Percentiles rank a stretch among this genome's conserved stretches.
Evolutionary conservation across 2,888 invertebrate species (phyloP).

Genomic region (Andrena flavipes): DNA sequence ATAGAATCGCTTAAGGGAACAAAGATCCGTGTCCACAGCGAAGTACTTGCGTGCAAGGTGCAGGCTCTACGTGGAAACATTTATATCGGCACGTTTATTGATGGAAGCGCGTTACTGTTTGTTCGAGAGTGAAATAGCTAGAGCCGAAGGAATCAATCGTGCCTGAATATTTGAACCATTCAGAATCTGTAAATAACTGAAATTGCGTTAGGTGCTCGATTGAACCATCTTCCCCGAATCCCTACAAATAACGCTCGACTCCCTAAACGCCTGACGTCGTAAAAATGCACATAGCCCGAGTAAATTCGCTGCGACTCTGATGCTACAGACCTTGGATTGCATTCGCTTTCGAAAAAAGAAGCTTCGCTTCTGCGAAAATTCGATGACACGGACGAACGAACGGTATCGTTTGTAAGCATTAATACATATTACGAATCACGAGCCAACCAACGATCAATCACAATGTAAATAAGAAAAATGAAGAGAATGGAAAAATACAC

Average conservation of each 20-base stretch:
- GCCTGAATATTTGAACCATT: constrained; percentile 53
- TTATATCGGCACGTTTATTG: constrained; percentile 27
- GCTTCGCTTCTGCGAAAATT: constrained; percentile 6
- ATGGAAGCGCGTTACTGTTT: constrained; percentile 30
- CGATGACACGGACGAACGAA: not conserved
- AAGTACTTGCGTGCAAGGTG: not conserved
- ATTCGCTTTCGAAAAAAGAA: not conserved
- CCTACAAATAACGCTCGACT: constrained; percentile 12
- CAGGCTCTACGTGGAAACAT: constrained; percentile 9
- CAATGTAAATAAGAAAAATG: no score
- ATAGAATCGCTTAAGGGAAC: constrained; percentile 23
- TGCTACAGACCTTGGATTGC: constrained; percentile 19
- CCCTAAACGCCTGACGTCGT: constrained; percentile 23
- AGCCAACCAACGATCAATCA: no score
- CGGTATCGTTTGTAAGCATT: no score
- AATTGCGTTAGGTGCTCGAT: constrained; percentile 30
- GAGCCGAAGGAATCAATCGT: constrained; percentile 46
- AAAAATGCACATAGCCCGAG: constrained; percentile 33
- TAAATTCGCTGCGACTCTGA: constrained; percentile 24
- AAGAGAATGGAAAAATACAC: no score
- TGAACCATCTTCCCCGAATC: constrained; percentile 23
- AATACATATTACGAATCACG: no score
- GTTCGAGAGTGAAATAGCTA: constrained; percentile 39
- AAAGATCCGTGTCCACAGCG: not conserved
- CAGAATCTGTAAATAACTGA: constrained; percentile 46